Evolutionary conservation across 2,888 invertebrate species (phyloP), one percentile per base, ranked within the genome.

Genomic region (Microchrysa polita): DNA sequence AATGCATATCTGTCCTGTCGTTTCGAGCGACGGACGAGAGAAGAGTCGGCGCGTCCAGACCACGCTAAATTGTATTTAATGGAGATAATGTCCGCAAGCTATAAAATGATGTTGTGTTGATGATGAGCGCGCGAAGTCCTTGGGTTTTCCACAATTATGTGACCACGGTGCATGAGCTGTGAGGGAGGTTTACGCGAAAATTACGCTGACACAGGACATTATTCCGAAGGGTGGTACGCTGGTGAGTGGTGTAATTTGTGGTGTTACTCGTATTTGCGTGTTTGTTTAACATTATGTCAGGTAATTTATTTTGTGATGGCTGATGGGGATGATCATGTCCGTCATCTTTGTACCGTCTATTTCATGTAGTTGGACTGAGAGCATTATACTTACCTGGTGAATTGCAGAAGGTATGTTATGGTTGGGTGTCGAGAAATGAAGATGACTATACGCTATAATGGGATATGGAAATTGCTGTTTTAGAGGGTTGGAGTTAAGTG

Each of bases 251-350:
- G 74, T 76, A 75, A 75, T 76, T 69, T 76, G 75, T 61, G 74
- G 63, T 75, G 74, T 75, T 75, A 42, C 57, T 53, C 73, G 67
- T 65, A 75, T 76, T 76, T 75, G 76, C 76, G 76, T 76, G 76
- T 76, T 76, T 76, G 73, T 73, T 75, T 55, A 73, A 76, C 74
- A 75, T 75, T 76, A 71, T 60, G 61, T 16, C 63, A 16, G 73
- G 73, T 67, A 73, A 73, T 73, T 73, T 57, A 73, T 73, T 73
- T 73, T 61, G 48, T 69, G 69, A 40, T 57, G 69, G 69, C 23
- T 69, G 69, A 40, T 57, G 69, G 69, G 69, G 69, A 69, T 40
- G 69, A 69, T 69, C 69, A 40, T 69, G 34, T 69, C 27, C 7
- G 27, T 34, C 27, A 34, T 2, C 23, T 34, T 27, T 34, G 53